A percentile compares a stretch with the other conserved stretches of the same genome.
Conservation (phyloP, 2,888 invertebrate species). For the Diaphora mendica region DNA sequence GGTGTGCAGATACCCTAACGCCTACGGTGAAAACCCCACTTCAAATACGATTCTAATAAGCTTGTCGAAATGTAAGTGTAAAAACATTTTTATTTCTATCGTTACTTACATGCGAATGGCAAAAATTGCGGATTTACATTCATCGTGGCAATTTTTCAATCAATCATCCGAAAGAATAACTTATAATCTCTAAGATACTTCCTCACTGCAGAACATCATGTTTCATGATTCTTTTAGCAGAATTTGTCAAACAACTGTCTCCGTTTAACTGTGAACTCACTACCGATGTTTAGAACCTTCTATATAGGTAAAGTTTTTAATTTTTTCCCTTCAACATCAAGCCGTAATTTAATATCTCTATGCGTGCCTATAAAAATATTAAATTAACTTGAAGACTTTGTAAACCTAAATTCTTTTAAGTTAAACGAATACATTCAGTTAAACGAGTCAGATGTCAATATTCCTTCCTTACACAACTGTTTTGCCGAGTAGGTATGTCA, state of each 20-base stretch:
- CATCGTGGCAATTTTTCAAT: not conserved
- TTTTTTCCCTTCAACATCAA: too few relatives aligned
- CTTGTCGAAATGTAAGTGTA: slow-evolving; percentile 36
- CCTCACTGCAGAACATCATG: not conserved
- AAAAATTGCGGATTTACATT: not conserved
- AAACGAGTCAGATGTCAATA: not conserved
- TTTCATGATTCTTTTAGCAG: not conserved
- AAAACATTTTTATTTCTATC: not conserved
- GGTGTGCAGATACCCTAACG: slow-evolving; percentile 52
- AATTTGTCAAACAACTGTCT: not conserved
- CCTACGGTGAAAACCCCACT: slow-evolving; percentile 39
- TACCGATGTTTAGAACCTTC: not conserved
- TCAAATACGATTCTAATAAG: slow-evolving; percentile 41
- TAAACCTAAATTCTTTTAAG: not conserved
- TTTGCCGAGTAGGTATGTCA: not conserved
- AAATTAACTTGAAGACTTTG: too few relatives aligned
- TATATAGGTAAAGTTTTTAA: not conserved
- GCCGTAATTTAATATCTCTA: too few relatives aligned
- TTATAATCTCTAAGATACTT: not conserved
- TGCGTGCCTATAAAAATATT: too few relatives aligned
- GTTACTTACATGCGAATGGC: not conserved
- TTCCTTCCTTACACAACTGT: not conserved
- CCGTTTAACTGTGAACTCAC: not conserved
- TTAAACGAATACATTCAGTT: too few relatives aligned
- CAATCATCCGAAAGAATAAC: too few relatives aligned